These are phyloP conservation scores for Muscina levida DNA, from an alignment of 2,888 invertebrate species.

Conservation along the genomic window DNA sequence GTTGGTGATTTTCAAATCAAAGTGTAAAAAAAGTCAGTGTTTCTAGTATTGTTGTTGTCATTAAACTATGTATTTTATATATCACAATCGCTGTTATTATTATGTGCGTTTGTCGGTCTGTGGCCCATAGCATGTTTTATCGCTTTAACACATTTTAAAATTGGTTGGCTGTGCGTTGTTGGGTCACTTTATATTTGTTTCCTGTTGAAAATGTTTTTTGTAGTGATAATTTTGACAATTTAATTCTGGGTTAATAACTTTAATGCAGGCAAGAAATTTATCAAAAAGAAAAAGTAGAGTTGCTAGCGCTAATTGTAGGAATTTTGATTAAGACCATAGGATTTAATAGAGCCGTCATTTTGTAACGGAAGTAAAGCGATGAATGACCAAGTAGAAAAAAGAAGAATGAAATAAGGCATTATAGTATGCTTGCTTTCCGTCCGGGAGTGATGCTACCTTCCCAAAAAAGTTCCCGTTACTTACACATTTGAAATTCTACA, in stretches of 20 bases:
- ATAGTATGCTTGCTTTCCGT: no score
- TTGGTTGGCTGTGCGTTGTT: not conserved
- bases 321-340: no score
- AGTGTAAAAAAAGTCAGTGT: not conserved
- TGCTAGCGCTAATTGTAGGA: no score
- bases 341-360: no score
- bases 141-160: constrained; percentile 5
- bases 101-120: constrained; percentile 12
- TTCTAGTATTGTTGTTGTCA: not conserved
- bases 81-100: not conserved
- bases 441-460: no score
- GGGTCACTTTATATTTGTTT: not conserved
- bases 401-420: no score
- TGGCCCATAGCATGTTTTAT: not conserved
- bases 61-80: not conserved
- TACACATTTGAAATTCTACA: no score
- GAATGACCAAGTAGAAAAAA: no score
- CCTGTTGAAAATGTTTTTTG: not conserved
- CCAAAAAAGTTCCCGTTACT: no score
- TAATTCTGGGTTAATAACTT: not conserved
- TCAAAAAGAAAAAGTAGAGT: not conserved
- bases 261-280: constrained; percentile 5
- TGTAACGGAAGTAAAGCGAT: no score
- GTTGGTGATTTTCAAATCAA: not conserved
- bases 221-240: constrained; percentile 21